phyloP scores from a whole-genome alignment of 2,888 invertebrate species.

The Rosalia funebris region DNA sequence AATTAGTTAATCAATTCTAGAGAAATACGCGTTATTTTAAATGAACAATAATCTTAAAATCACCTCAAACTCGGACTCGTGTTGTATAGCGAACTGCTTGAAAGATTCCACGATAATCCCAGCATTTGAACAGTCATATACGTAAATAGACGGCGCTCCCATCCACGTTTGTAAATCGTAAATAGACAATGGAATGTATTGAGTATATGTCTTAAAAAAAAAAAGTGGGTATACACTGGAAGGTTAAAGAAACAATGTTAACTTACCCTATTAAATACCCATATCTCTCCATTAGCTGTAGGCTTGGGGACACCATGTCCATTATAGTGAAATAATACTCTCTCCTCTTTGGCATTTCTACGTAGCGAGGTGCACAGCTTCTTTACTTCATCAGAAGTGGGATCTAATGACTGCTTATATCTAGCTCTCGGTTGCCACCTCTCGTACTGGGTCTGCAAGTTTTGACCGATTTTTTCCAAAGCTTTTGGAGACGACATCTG shows the following conservation, averaged over 20 bases:
- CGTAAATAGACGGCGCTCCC: constrained; percentile 98
- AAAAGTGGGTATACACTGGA: constrained; percentile 13
- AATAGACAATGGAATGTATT: constrained; percentile 98
- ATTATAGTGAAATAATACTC: constrained; percentile 98
- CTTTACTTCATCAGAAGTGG: constrained; percentile 97
- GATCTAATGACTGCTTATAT: constrained; percentile 97
- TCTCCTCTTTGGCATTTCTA: constrained; percentile 96
- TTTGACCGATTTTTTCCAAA: constrained; percentile 89
- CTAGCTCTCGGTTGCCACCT: constrained; percentile 98
- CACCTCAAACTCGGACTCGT: constrained; percentile 83
- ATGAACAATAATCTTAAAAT: too few relatives aligned
- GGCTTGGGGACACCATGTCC: constrained; percentile 99
- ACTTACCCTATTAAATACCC: constrained; percentile 96
- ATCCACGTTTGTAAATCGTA: constrained; percentile 99
- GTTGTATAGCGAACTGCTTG: constrained; percentile 89
- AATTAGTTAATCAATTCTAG: too few relatives aligned
- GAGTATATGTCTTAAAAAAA: constrained; percentile 86
- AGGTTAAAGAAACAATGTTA: background rate
- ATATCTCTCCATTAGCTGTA: constrained; percentile 97
- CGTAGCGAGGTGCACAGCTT: constrained; percentile 94
- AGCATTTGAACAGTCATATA: constrained; percentile 99
- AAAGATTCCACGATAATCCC: constrained; percentile 95
- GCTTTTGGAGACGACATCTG: constrained; percentile 91
- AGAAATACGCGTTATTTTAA: background rate
- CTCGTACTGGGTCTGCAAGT: constrained; percentile 96